Percentiles rank a stretch among this genome's conserved stretches.
Evolutionary conservation across 2,888 invertebrate genomes (phyloP).

Genomic region (Chalcis sispes): DNA sequence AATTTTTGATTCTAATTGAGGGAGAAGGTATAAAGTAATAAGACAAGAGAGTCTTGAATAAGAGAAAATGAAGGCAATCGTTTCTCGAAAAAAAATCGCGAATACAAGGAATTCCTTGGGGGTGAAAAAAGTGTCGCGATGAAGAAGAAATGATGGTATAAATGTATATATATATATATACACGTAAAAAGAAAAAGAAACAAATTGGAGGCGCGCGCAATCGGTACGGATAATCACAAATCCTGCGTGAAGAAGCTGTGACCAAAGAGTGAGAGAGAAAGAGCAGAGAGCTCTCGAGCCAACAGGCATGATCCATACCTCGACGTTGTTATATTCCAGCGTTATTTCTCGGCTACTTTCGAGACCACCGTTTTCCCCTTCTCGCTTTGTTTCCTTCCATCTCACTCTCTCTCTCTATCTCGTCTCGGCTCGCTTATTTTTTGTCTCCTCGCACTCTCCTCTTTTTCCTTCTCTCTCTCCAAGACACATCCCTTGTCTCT

Average conservation of each 20-base stretch:
- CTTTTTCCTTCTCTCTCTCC: constrained; percentile 54
- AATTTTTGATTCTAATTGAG: too few species aligned
- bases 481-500: constrained; percentile 31
- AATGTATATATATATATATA: too few species aligned
- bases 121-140: constrained; percentile 46
- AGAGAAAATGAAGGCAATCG: constrained; percentile 8
- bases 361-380: constrained; percentile 53
- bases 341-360: constrained; percentile 16
- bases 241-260: constrained; percentile 71
- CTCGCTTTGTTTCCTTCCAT: neutral
- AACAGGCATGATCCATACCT: constrained; percentile 69
- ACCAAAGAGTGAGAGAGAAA: constrained; percentile 59
- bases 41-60: too few species aligned
- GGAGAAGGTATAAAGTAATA: too few species aligned
- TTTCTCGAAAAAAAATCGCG: constrained; percentile 16
- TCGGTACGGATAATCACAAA: constrained; percentile 68
- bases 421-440: constrained; percentile 35
- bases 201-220: too few species aligned
- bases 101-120: constrained; percentile 24
- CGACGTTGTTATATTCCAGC: constrained; percentile 58
- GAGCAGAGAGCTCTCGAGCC: constrained; percentile 68
- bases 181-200: neutral
- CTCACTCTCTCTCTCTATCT: neutral
- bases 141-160: neutral
- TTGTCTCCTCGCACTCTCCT: too few species aligned